Conservation (phyloP, 2,797 vertebrate genomes). For the Emys orbicularis region DNA sequence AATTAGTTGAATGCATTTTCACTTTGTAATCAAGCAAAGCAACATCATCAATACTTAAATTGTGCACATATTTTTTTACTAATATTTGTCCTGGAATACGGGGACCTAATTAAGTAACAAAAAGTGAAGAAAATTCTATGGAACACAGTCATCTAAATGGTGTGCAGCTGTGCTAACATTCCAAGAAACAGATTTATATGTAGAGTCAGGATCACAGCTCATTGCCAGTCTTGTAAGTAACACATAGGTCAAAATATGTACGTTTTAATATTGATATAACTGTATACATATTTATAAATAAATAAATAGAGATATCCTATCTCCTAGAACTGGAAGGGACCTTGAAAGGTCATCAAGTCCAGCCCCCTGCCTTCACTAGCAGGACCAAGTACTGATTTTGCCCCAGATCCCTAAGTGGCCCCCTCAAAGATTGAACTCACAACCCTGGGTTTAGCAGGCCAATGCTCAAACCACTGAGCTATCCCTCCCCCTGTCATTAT, state of each 20-base stretch:
- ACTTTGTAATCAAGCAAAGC: background rate
- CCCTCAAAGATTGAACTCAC: no score
- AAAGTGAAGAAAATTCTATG: background rate
- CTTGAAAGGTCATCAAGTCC: no score
- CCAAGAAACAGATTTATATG: rapidly evolving
- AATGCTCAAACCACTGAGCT: no score
- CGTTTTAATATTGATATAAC: rapidly evolving
- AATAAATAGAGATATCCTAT: no score
- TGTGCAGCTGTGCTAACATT: rapidly evolving
- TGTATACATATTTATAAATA: rapidly evolving
- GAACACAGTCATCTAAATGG: background rate
- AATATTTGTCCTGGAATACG: background rate
- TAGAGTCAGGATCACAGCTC: rapidly evolving
- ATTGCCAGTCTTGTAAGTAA: rapidly evolving
- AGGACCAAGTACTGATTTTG: no score
- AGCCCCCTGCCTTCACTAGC: no score
- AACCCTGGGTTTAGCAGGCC: no score
- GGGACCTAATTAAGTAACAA: background rate
- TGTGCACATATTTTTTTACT: background rate
- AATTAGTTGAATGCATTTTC: background rate
- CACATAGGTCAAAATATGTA: rapidly evolving
- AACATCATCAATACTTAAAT: background rate
- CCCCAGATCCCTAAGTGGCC: no score
- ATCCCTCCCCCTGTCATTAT: no score
- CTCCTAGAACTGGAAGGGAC: no score